Evolutionary conservation across 2,113 vertebrate species (phyloP), one percentile per base, ranked within the genome.

Genomic region (Malurus melanocephalus): DNA sequence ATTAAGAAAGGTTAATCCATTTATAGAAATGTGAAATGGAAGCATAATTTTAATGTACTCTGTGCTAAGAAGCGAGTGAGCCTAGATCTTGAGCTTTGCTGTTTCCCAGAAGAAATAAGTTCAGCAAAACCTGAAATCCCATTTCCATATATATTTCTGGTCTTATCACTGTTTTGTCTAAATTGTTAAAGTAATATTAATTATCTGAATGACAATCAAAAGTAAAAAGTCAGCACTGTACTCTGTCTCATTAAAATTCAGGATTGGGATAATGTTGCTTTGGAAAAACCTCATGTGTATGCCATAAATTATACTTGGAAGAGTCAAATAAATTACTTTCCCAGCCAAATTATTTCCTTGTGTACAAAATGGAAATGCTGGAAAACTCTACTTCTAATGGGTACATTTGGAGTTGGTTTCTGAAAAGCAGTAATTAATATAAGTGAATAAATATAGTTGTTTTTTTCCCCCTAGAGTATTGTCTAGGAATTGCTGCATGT

Each of bases 71-170:
- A 91, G 56, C 23, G 68, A 87, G 46, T 66, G 57, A 87, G 76
- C 60, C 94, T 76, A 88, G 80, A 68, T 80, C 49, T 74, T 60
- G 23, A 91, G 78, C 57, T 87, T 82, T 91, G 40, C 67, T 87
- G 45, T 80, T 89, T 75, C 92, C 46, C 79, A 87, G 71, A 91
- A 85, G 66, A 88, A 93, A 88, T 85, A 85, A 86, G 87, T 87
- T 86, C 87, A 92, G 93, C 61, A 88, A 90, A 92, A 84, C 8
- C 59, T 86, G 81, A 87, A 92, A 89, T 64, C 87, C 52, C 28
- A 96, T 95, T 96, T 95, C 93, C 95, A 94, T 95, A 94, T 95
- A 95, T 93, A 96, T 95, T 96, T 88, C 89, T 88, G 80, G 85
- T 83, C 57, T 96, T 95, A 94, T 92, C 93, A 68, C 66, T 92